Evolutionary conservation across 1,140 invertebrate species (phyloP), one percentile per base, ranked within the genome.

Genomic region (Cyrtorhinus lividipennis): DNA sequence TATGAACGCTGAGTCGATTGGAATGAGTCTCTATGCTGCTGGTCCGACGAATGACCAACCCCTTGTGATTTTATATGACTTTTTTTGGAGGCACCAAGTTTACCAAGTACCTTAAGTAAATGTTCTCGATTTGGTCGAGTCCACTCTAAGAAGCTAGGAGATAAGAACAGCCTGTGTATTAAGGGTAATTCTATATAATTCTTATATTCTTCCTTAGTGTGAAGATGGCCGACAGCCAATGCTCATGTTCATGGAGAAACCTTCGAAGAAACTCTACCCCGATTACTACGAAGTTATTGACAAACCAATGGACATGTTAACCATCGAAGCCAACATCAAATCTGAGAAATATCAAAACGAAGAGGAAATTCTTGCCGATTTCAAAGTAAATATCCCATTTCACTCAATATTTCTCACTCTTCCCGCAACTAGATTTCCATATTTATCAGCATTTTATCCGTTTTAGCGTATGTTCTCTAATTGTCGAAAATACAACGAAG

Each of bases 231-330:
- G 94, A 25, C 83, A 88, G 64, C 85, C 92, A 0, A 91, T 95
- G 76, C 75, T 91, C 45, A 83, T 91, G 68, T 99, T 99, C 71
- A 90, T 98, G 87, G 91, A 95, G 73, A 92, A 96, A 72, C 95
- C 95, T 2, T 94, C 90, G 0, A 92, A 91, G 70, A 95, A 95
- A 73, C 76, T 93, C 20, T 98, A 97, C 75, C 91, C 94, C 0
- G 93, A 95, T 72, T 97, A 97, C 74, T 97, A 96, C 75, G 85
- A 92, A 48, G 84, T 97, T 0, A 98, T 98, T 64, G 80, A 85
- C 30, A 87, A 90, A 68, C 95, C 95, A 0, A 95, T 97, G 64
- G 94, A 97, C 73, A 92, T 98, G 86, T 80, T 91, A 38, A 91
- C 86, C 25, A 96, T 98, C 71, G 89, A 95, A 70, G 76, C 81